These are phyloP conservation scores for Wiebesia pumilae DNA, from an alignment of 1,140 invertebrate genomes.

Conservation along the genomic window DNA sequence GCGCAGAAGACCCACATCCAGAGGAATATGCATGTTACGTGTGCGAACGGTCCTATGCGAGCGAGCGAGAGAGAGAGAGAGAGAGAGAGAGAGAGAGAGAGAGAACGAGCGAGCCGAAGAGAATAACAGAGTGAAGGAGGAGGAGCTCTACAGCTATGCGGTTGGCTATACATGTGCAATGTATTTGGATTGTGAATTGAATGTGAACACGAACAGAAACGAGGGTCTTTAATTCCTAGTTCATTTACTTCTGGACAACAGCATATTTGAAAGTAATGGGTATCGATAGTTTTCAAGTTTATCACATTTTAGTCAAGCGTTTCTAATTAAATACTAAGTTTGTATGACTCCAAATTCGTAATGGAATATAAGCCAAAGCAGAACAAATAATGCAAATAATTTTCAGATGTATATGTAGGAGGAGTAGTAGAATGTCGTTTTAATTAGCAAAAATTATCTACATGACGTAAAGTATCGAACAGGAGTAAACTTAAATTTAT, in stretches of 20 bases:
- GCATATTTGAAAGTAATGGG: not conserved
- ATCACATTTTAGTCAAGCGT: not conserved
- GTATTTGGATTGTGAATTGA: conserved; percentile 10
- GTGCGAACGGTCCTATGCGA: not conserved
- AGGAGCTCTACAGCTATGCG: not conserved
- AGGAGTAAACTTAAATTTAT: too few relatives aligned
- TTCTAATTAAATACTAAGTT: not conserved
- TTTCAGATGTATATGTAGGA: too few relatives aligned
- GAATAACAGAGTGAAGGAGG: not conserved
- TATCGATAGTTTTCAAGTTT: not conserved
- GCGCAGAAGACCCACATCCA: not conserved
- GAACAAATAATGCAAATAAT: too few relatives aligned
- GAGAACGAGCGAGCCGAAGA: not conserved
- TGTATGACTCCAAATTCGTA: not conserved
- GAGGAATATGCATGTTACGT: not conserved
- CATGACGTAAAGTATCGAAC: too few relatives aligned
- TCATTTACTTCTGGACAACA: not conserved
- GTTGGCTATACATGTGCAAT: not conserved
- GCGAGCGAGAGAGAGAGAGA: too few relatives aligned
- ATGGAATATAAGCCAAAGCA: too few relatives aligned
- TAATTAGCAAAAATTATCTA: too few relatives aligned
- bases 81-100: not conserved
- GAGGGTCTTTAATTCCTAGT: not conserved
- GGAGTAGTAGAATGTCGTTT: too few relatives aligned
- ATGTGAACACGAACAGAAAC: not conserved